These are phyloP conservation scores for Araneus ventricosus DNA, from an alignment of 1,140 invertebrate genomes.

Conservation along the genomic window DNA sequence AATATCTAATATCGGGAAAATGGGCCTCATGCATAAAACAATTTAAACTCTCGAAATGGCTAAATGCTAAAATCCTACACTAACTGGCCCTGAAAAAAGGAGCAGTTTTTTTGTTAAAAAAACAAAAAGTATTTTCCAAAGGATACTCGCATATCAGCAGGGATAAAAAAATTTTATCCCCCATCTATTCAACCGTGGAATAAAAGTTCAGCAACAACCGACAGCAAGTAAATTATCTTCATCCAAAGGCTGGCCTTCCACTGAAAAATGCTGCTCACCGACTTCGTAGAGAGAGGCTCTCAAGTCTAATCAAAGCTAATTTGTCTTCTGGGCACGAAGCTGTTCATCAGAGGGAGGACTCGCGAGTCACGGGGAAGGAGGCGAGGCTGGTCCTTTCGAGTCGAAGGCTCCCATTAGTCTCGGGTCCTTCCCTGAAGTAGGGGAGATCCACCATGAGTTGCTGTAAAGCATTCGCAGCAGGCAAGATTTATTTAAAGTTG, in stretches of 20 bases:
- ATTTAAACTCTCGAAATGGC: no score
- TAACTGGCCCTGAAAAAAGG: no score
- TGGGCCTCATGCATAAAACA: no score
- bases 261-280: conserved; percentile 19
- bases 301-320: conserved; percentile 47
- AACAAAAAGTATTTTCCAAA: not conserved
- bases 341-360: not conserved
- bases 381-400: not conserved
- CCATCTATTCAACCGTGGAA: not conserved
- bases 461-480: not conserved
- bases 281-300: not conserved
- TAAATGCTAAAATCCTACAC: no score
- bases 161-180: not conserved
- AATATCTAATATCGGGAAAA: no score
- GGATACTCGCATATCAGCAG: not conserved
- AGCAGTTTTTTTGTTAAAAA: not conserved
- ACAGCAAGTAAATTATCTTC: not conserved
- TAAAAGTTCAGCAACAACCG: conserved; percentile 8
- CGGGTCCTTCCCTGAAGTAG: not conserved
- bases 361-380: not conserved
- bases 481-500: conserved; percentile 17
- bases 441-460: not conserved
- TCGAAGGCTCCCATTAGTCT: conserved; percentile 14
- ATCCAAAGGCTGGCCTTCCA: not conserved
- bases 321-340: conserved; percentile 19